phyloP scores from a whole-genome alignment of 2,113 vertebrate species.

The Tamias sibiricus region DNA sequence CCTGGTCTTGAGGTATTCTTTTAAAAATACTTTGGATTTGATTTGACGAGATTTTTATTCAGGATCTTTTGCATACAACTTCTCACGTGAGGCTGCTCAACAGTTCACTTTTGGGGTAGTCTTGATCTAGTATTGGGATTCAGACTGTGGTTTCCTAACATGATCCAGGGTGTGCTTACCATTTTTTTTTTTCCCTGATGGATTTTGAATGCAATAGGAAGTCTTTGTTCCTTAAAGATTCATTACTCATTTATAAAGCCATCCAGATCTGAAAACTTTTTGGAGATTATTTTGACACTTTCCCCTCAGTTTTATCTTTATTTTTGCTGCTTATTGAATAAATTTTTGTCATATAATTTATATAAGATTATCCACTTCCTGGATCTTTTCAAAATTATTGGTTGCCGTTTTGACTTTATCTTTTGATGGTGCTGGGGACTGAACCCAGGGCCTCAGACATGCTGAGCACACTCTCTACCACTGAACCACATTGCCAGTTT shows the following conservation, averaged over 20 bases:
- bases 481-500: neutral
- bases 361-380: conserved; percentile 19
- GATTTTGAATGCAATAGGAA: conserved; percentile 14
- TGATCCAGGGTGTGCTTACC: neutral
- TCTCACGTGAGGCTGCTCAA: neutral
- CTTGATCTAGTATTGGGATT: neutral
- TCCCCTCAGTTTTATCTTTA: neutral
- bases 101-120: neutral
- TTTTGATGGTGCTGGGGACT: neutral
- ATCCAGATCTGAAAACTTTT: neutral
- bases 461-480: neutral
- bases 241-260: conserved; percentile 13
- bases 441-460: neutral
- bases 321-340: conserved; percentile 31
- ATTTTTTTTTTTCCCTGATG: neutral
- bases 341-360: conserved; percentile 10
- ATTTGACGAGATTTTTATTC: neutral
- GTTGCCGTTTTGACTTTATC: neutral
- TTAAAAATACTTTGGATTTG: conserved; percentile 41
- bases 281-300: neutral
- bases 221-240: neutral
- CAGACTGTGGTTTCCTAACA: neutral
- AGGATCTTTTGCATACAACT: neutral
- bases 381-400: conserved; percentile 2
- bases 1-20: neutral